A percentile compares a stretch with the other conserved stretches of the same genome.
Evolutionary conservation across 1,140 invertebrate species (phyloP).

Genomic region (Apis florea): DNA sequence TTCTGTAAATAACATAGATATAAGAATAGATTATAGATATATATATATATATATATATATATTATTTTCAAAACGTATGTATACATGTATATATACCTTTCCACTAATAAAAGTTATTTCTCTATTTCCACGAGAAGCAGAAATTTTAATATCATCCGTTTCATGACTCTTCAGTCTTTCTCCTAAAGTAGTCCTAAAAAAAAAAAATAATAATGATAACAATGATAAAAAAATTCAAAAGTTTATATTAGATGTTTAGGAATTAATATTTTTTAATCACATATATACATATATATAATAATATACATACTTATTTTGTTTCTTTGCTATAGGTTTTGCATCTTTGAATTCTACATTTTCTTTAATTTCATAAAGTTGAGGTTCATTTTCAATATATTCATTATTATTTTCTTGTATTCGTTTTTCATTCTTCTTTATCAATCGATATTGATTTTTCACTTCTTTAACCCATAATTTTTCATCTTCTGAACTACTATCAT

Average conservation of each 20-base stretch:
- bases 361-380: slow-evolving; percentile 85
- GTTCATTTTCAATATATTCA: slow-evolving; percentile 65
- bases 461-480: slow-evolving; percentile 89
- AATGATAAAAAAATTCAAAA: slow-evolving; percentile 24
- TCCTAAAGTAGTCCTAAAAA: slow-evolving; percentile 85
- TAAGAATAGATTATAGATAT: neutral
- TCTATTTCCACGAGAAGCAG: slow-evolving; percentile 85
- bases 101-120: slow-evolving; percentile 89
- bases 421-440: slow-evolving; percentile 79
- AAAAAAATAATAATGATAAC: slow-evolving; percentile 25
- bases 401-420: slow-evolving; percentile 75
- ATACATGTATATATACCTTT: slow-evolving; percentile 75
- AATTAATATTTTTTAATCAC: neutral
- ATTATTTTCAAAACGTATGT: too few species aligned
- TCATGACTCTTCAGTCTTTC: slow-evolving; percentile 84
- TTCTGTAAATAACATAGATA: slow-evolving; percentile 47
- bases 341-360: slow-evolving; percentile 83
- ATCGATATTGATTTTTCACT: slow-evolving; percentile 87
- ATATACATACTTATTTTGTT: slow-evolving; percentile 79
- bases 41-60: neutral
- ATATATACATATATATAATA: neutral
- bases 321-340: slow-evolving; percentile 77
- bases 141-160: slow-evolving; percentile 80
- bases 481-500: slow-evolving; percentile 84
- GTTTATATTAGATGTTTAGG: neutral